phyloP scores from a whole-genome alignment of 2,888 invertebrate species.

The Epinotia nisella region DNA sequence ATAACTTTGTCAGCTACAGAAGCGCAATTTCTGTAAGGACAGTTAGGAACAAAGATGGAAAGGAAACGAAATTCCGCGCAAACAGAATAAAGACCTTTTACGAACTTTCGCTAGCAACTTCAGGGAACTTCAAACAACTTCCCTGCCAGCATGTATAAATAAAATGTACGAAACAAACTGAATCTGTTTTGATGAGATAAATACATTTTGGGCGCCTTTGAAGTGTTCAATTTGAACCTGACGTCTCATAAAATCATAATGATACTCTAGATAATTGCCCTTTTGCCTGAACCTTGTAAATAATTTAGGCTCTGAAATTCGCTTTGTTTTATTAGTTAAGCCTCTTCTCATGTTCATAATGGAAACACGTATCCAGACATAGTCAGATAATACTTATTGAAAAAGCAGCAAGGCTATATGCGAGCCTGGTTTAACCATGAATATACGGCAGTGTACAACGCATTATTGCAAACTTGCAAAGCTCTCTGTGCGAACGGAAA shows the following conservation, averaged over 20 bases:
- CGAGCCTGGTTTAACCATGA: constrained; percentile 13
- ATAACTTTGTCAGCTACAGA: constrained; percentile 59
- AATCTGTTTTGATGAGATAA: constrained; percentile 40
- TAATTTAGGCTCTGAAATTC: background rate
- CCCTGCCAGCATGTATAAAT: constrained; percentile 44
- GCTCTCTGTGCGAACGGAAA: constrained; percentile 67
- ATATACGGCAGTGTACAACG: constrained; percentile 53
- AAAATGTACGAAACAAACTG: constrained; percentile 46
- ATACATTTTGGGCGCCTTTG: constrained; percentile 34
- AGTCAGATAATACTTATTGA: background rate
- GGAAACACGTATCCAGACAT: background rate
- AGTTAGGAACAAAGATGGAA: constrained; percentile 63
- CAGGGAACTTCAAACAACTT: constrained; percentile 49
- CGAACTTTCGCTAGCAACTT: constrained; percentile 61
- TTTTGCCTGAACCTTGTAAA: background rate
- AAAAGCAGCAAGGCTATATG: background rate
- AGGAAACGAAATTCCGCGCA: constrained; percentile 63
- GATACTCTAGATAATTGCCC: constrained; percentile 13
- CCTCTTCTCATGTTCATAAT: background rate
- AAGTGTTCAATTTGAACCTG: constrained; percentile 7
- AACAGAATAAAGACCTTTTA: constrained; percentile 68
- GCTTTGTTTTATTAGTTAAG: background rate
- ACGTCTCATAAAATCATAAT: constrained; percentile 16
- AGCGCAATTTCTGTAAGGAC: constrained; percentile 57
- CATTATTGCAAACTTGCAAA: constrained; percentile 63